phyloP scores from a whole-genome alignment of 2,113 vertebrate genomes.

The Psammodynastes pulverulentus region DNA sequence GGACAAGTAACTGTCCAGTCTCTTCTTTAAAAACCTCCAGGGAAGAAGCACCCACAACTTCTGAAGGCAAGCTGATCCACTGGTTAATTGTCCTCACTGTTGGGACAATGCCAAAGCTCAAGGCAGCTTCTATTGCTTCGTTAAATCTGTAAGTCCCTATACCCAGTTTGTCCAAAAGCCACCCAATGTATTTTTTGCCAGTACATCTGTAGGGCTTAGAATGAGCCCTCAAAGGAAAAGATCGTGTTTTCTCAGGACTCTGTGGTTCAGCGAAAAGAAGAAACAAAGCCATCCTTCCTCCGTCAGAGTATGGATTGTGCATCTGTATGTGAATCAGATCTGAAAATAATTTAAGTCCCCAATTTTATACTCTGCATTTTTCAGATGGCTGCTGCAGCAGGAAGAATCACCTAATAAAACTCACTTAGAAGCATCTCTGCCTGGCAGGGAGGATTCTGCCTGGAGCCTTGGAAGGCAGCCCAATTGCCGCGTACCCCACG shows the following conservation, averaged over 20 bases:
- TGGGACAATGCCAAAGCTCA: background rate
- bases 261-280: background rate
- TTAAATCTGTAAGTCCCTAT: background rate
- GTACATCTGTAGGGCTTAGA: background rate
- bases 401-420: constrained; percentile 31
- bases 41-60: too few species aligned
- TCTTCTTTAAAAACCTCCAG: too few species aligned
- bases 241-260: background rate
- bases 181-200: background rate
- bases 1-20: too few species aligned
- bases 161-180: background rate
- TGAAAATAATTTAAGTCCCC: constrained; percentile 11
- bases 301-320: background rate
- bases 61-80: too few species aligned
- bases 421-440: constrained; percentile 32
- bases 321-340: background rate
- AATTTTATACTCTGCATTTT: constrained; percentile 14
- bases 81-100: too few species aligned
- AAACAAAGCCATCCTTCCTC: background rate
- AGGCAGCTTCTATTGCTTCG: background rate
- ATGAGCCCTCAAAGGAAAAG: background rate
- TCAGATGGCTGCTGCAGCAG: constrained; percentile 27
- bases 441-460: constrained; percentile 28
- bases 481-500: constrained; percentile 27
- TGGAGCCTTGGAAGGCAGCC: constrained; percentile 31